Percentiles rank a stretch among this genome's conserved stretches.
These are phyloP conservation scores for Dipodomys stephensi DNA, from an alignment of 2,113 vertebrate species.

Conservation along the genomic window DNA sequence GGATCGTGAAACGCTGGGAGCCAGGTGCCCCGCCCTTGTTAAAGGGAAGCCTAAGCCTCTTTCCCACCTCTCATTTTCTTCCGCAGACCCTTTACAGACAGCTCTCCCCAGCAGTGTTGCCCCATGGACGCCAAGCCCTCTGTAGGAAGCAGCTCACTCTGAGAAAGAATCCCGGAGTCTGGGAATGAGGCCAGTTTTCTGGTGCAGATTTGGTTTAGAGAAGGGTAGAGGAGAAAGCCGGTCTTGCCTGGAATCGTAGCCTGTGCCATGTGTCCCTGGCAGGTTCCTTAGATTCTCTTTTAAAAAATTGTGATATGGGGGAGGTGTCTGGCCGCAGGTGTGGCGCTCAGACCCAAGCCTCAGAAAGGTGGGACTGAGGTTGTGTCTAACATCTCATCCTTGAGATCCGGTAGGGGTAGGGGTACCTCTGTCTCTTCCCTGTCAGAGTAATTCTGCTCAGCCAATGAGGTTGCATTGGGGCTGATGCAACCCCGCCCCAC, in stretches of 20 bases:
- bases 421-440: background rate
- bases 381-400: background rate
- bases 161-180: conserved; percentile 59
- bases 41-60: background rate
- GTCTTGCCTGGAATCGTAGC: background rate
- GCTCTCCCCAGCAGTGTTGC: background rate
- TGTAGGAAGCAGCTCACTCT: conserved; percentile 41
- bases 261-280: background rate
- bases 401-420: too few relatives aligned
- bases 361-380: background rate
- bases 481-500: background rate
- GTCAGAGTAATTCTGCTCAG: background rate
- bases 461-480: background rate
- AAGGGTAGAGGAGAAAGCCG: background rate
- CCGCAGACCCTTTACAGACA: background rate
- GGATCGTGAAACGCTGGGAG: background rate
- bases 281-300: background rate
- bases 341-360: background rate
- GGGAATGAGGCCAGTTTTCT: conserved; percentile 55
- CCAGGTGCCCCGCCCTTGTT: too few relatives aligned
- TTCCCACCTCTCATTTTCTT: background rate
- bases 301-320: background rate
- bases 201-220: background rate
- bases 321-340: too few relatives aligned
- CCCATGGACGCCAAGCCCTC: background rate